These are phyloP conservation scores for Bursaphelenchus okinawaensis DNA, from an alignment of 2,888 invertebrate genomes.

Conservation along the genomic window DNA sequence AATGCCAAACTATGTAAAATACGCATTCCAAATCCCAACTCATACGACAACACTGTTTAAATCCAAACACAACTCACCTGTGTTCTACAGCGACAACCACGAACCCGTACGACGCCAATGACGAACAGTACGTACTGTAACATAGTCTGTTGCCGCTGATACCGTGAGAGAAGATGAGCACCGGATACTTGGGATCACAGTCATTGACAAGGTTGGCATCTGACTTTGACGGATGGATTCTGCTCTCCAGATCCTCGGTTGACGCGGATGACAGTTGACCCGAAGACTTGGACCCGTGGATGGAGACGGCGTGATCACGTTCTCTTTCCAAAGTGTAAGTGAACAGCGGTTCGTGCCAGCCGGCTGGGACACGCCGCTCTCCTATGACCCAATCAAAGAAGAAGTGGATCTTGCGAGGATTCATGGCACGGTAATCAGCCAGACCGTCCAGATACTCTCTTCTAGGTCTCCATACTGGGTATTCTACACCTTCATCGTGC, in stretches of 20 bases:
- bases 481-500: constrained; percentile 59
- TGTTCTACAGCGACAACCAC: constrained; percentile 68
- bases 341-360: constrained; percentile 28
- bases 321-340: constrained; percentile 1
- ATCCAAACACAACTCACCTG: constrained; percentile 17
- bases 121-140: constrained; percentile 66
- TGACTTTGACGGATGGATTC: constrained; percentile 21
- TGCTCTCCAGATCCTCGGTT: neutral
- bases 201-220: constrained; percentile 42
- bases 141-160: constrained; percentile 66
- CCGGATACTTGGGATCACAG: constrained; percentile 59
- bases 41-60: too few species aligned
- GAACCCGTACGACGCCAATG: constrained; percentile 68
- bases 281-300: constrained; percentile 14
- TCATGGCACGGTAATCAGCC: constrained; percentile 58
- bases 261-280: neutral
- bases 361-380: constrained; percentile 37
- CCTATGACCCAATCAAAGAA: constrained; percentile 49
- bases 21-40: too few species aligned
- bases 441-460: constrained; percentile 64
- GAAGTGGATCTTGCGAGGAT: constrained; percentile 43
- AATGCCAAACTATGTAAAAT: too few species aligned
- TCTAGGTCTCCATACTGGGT: constrained; percentile 65
- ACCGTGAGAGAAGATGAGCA: constrained; percentile 68
- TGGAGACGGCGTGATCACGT: constrained; percentile 1